A percentile compares a stretch with the other conserved stretches of the same genome.
phyloP scores from a whole-genome alignment of 1,140 invertebrate species.

The Gryon sp. region DNA sequence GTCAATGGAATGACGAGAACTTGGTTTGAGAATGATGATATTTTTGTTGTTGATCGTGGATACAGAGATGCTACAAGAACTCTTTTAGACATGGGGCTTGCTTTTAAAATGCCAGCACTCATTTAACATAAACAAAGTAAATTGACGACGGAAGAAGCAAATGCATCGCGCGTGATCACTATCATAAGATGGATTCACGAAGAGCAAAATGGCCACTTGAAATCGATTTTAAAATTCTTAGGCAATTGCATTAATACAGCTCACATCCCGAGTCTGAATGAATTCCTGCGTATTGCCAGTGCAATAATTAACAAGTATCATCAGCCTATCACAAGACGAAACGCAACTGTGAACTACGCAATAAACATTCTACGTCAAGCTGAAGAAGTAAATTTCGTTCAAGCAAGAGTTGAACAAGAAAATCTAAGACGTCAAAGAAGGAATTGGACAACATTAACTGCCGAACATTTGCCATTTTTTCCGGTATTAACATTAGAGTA shows the following conservation, averaged over 20 bases:
- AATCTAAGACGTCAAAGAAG: not conserved
- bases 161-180: constrained; percentile 4
- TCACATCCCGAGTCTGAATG: not conserved
- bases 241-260: not conserved
- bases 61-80: constrained; percentile 26
- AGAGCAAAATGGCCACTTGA: not conserved
- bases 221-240: constrained; percentile 17
- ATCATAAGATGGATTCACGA: not conserved
- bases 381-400: constrained; percentile 7
- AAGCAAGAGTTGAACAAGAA: constrained; percentile 12
- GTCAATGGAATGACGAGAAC: not conserved
- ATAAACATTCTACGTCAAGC: not conserved
- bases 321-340: not conserved
- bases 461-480: not conserved
- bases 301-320: constrained; percentile 15
- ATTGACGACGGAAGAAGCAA: constrained; percentile 29
- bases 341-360: not conserved
- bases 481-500: not conserved
- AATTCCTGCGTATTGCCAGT: constrained; percentile 3
- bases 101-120: constrained; percentile 26
- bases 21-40: constrained; percentile 41
- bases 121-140: no score
- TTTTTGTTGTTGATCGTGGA: constrained; percentile 28
- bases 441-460: not conserved
- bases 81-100: constrained; percentile 21